Evolutionary conservation across 2,888 invertebrate species (phyloP), one percentile per base, ranked within the genome.

Genomic region (Tipula lateralis): DNA sequence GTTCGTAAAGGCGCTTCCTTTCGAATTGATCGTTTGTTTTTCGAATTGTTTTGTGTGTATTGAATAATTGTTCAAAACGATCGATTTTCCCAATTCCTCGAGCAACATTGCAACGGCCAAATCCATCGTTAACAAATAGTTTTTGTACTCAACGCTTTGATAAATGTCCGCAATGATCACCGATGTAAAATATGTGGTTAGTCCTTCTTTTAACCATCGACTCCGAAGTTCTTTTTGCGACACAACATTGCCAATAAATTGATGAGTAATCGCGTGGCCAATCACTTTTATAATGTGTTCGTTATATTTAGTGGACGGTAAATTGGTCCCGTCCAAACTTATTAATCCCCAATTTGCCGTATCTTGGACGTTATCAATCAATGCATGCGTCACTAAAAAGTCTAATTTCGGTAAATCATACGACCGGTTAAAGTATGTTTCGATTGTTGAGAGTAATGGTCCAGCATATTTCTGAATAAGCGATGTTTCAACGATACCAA

Each of bases 141-240:
- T 4, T 0, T n/a, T n/a, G 6, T 44, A 44, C 3, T 44, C 44
- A 5, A n/a, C n/a, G 16, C 7, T n/a, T n/a, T 16, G 12, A 81
- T 34, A 34, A 30, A 93, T 93, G 86, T 91, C 86, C 39, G 92
- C 91, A 2, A 93, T 92, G 1, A 91, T 92, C 66, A 91, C 91
- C 88, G 93, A 94, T 1, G 80, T 29, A 29, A 80, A 1, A 80
- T 80, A 80, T 29, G 80, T 80, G 9, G 80, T 29, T 6, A 80
- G 29, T 1, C 80, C 80, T 80, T 80, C 80, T 9, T 29, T 80
- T 12, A 80, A 29, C 80, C 80, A 80, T 80, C 24, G 24, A 12
- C 29, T 80, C 9, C 80, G 29, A 24, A 24, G 9, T 29, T 80
- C 29, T 29, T 80, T 80, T 29, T 24, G 80, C 9, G 80, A 29